A percentile compares a stretch with the other conserved stretches of the same genome.
Conservation (phyloP, 2,888 invertebrate species). For the Drosophila mettleri region DNA sequence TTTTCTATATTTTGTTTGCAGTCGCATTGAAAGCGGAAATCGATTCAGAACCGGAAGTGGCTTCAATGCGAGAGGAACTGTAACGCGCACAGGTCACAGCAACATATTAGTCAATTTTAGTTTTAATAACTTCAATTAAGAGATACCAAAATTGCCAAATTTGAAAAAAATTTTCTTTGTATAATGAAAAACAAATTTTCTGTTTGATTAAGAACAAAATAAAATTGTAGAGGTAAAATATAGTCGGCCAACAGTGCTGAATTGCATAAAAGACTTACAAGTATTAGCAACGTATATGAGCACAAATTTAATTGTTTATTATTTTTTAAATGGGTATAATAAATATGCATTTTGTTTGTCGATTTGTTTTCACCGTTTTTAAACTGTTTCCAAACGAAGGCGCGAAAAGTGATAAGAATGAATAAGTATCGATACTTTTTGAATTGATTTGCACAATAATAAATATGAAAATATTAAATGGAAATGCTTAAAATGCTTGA, state of each 20-base stretch:
- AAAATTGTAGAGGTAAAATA: slow-evolving; percentile 1
- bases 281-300: background rate
- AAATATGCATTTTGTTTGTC: background rate
- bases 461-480: too few relatives aligned
- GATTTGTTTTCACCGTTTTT: background rate
- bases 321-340: background rate
- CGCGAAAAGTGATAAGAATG: background rate
- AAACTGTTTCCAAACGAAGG: background rate
- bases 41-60: slow-evolving; percentile 15
- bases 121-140: slow-evolving; percentile 24
- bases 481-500: background rate
- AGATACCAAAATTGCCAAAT: slow-evolving; percentile 44
- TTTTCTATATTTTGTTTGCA: slow-evolving; percentile 42
- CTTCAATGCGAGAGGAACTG: slow-evolving; percentile 30
- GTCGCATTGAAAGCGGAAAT: slow-evolving; percentile 32
- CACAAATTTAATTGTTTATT: background rate
- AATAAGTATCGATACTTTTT: slow-evolving; percentile 5
- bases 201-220: slow-evolving; percentile 4
- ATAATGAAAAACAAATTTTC: background rate
- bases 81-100: slow-evolving; percentile 40
- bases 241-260: background rate
- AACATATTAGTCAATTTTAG: slow-evolving; percentile 44
- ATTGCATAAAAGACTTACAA: background rate
- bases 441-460: too few relatives aligned
- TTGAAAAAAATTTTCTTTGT: slow-evolving; percentile 1